Base-by-base conservation (phyloP, 2,113 vertebrate genomes). In the Muntiacus reevesi region DNA sequence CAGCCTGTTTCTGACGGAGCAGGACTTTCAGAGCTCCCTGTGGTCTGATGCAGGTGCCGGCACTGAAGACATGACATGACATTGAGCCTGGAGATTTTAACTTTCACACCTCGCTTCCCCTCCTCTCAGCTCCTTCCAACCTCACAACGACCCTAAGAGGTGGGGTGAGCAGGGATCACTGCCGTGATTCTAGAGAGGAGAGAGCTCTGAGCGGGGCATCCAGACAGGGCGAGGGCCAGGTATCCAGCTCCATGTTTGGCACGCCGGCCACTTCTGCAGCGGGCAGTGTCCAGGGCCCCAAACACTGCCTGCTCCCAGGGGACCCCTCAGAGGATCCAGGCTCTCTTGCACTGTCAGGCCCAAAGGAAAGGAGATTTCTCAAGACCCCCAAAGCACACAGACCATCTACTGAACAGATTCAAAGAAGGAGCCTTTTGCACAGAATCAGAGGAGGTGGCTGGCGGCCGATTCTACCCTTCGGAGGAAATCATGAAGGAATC, bases 1-100 rank as follows among this genome's bases (percentile, higher is more conserved):
- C 17, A 12, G 36, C 16, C 19, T 82, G 28, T 21, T 89, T 91
- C 54, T 13, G 7, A 78, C 10, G 8, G 45, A 52, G 36, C 45
- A 40, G 54, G 91, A 33, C 50, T 16, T 78, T 57, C 40, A 16
- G 88, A 71, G 78, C 36, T n/a, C 57, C 71, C 47, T 60, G 92
- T 36, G 50, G n/a, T 91, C 87, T 92, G 90, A 86, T 23, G 59
- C 27, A 21, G 88, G n/a, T 25, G 21, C 94, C 45, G 47, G 47
- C n/a, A 47, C 86, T 50, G 82, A 86, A 64, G 45, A 60, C 57
- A 76, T 27, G 40, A 57, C 19, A 19, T 16, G 40, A 62, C 19
- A 19, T 16, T 19, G 59, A 91, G 43, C 57, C 57, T 23, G 54
- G 27, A 23, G 52, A 81, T 12, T 82, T 91, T 57, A 78, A 84